Evolutionary conservation across 2,797 vertebrate species (phyloP), one percentile per base, ranked within the genome.

Genomic region (Synaphobranchus kaupii): DNA sequence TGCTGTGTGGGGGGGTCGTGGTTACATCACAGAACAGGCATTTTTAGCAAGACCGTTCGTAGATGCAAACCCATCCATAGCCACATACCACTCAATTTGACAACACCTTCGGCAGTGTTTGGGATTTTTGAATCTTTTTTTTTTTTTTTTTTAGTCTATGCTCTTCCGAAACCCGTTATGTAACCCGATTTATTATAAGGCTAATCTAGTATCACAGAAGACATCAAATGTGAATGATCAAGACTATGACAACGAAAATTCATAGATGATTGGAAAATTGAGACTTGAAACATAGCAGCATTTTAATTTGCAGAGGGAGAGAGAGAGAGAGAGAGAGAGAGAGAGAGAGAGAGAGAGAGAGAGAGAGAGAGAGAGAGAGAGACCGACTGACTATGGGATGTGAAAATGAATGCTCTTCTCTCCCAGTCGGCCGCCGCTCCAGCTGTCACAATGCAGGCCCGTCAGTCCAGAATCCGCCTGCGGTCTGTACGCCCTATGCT

Each of bases 401-500:
- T 52, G 80, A 50, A 47, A 82, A 82, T 83, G 50, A 83, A 83
- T 83, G 50, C 82, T 56, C 82, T 56, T 56, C 82, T 83, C 82
- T 83, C 82, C 82, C 80, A 31, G 82, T n/a, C 82, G 82, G 82
- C 82, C 52, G 82, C 50, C 52, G 82, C 82, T 83, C 82, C 82
- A 83, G 82, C 82, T 83, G 82, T 83, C 82, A 83, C 82, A 83
- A 83, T 83, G 82, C 82, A 17, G 82, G 82, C 25, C 82, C 82
- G 82, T 83, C 82, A 83, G 82, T 56, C 50, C 82, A 56, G 82
- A 34, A 83, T 58, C 82, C 82, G 82, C 52, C 82, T 83, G 50
- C 50, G 82, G 82, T 83, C 82, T 54, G 50, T 56, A 34, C 82
- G 82, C 80, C 80, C 80, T 52, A 48, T 6, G 39, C 73, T 54